Evolutionary conservation across 2,888 invertebrate genomes (phyloP).

Genomic region (Agrypnus murinus): DNA sequence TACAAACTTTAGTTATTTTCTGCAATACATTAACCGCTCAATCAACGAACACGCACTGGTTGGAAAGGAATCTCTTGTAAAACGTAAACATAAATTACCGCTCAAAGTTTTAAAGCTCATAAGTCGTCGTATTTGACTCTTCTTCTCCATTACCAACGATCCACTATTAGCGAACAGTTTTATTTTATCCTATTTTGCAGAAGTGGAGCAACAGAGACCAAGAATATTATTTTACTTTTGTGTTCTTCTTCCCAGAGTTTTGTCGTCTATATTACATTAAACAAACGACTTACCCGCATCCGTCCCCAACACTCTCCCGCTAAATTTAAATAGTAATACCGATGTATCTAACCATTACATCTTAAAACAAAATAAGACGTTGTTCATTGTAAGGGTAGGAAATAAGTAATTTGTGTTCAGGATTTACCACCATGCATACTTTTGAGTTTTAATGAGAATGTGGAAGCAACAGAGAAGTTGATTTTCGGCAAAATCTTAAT

Average conservation of each 20-base stretch:
- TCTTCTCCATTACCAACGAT: neutral
- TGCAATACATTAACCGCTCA: conserved; percentile 34
- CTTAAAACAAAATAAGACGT: conserved; percentile 28
- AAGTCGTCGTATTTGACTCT: neutral
- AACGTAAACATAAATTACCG: conserved; percentile 21
- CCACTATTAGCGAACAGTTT: no score
- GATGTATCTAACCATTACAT: conserved; percentile 31
- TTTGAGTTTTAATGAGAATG: no score
- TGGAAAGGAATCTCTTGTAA: conserved; percentile 25
- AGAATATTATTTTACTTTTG: neutral
- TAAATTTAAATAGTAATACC: conserved; percentile 8
- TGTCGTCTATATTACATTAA: conserved; percentile 26
- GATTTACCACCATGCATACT: neutral
- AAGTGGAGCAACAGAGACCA: conserved; percentile 7
- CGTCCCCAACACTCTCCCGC: conserved; percentile 20
- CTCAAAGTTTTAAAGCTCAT: neutral
- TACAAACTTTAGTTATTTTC: conserved; percentile 35
- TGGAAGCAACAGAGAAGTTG: no score
- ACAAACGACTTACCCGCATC: conserved; percentile 13
- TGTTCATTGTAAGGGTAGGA: conserved; percentile 22
- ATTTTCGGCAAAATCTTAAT: no score
- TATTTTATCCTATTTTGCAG: neutral
- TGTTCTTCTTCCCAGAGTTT: neutral
- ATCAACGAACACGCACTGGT: conserved; percentile 31
- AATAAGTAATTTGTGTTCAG: conserved; percentile 32